A percentile compares a stretch with the other conserved stretches of the same genome.
Conservation (phyloP, 2,797 vertebrate species). For the Kryptolebias ocellatus region DNA sequence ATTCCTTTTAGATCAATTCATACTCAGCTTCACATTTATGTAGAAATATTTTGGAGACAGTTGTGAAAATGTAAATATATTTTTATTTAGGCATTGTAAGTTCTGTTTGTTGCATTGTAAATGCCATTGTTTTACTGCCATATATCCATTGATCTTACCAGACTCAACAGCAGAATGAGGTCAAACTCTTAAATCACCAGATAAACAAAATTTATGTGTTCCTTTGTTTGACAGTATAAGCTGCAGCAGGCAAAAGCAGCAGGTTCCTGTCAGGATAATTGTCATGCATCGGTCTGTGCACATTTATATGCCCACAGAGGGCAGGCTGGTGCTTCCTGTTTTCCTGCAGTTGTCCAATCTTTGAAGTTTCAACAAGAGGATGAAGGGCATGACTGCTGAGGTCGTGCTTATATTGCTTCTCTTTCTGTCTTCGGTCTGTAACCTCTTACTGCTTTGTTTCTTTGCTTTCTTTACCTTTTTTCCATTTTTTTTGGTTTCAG, state of each 20-base stretch:
- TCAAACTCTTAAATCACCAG: conserved; percentile 22
- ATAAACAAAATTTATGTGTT: not conserved
- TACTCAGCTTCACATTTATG: too few relatives aligned
- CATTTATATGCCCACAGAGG: conserved; percentile 1
- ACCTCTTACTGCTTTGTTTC: conserved; percentile 48
- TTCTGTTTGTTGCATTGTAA: not conserved
- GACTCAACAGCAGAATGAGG: not conserved
- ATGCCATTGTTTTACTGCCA: not conserved
- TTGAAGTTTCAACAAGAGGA: conserved; percentile 30
- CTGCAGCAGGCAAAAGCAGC: not conserved
- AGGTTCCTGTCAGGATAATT: conserved; percentile 27
- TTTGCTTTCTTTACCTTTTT: conserved; percentile 10
- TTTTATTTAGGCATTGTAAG: too few relatives aligned
- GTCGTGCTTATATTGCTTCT: conserved; percentile 50
- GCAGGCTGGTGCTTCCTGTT: conserved; percentile 24
- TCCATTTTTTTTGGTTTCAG: conserved; percentile 29
- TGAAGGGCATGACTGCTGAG: conserved; percentile 24
- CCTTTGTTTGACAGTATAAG: conserved; percentile 10
- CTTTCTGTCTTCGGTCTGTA: conserved; percentile 44
- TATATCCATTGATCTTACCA: not conserved
- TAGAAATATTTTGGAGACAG: too few relatives aligned
- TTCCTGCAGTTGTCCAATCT: conserved; percentile 16
- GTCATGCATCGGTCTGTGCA: conserved; percentile 21
- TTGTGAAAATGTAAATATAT: too few relatives aligned
- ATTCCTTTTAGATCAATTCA: too few relatives aligned